A percentile compares a stretch with the other conserved stretches of the same genome.
Evolutionary conservation across 2,113 vertebrate genomes (phyloP).

Genomic region (Notarius quadriscutis): DNA sequence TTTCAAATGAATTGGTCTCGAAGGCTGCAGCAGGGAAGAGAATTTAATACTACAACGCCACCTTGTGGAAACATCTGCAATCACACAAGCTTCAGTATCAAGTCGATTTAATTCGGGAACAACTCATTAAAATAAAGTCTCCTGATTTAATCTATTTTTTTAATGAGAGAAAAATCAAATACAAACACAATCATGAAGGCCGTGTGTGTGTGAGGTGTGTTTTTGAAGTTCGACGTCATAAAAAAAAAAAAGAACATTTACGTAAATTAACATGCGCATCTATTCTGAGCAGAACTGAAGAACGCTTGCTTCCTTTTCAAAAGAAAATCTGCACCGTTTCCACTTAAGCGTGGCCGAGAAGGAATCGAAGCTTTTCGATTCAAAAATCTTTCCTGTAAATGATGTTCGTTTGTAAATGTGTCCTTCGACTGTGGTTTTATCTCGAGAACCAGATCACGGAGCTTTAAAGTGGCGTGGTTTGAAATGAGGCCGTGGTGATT

Average conservation of each 20-base stretch:
- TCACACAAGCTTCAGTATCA: background rate
- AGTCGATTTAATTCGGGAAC: background rate
- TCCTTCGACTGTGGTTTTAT: background rate
- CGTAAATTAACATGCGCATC: background rate
- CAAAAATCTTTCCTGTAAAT: background rate
- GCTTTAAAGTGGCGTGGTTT: no score
- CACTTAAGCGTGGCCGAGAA: background rate
- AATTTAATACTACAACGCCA: background rate
- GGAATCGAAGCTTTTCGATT: background rate
- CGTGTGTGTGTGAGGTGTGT: slow-evolving; percentile 68
- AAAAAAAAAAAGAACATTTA: slow-evolving; percentile 59
- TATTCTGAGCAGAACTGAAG: background rate
- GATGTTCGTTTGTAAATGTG: no score
- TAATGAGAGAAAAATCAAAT: background rate
- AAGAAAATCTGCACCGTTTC: background rate
- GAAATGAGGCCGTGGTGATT: no score
- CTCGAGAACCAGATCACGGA: no score
- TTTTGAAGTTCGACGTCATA: slow-evolving; percentile 61
- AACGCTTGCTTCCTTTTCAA: background rate
- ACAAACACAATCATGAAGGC: slow-evolving; percentile 65
- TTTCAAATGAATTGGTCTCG: background rate
- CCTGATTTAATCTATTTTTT: background rate
- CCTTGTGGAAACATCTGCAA: slow-evolving; percentile 9
- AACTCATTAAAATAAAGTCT: background rate
- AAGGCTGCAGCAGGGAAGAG: background rate